Evolutionary conservation across 2,113 vertebrate genomes (phyloP).

Genomic region (Manacus vitellinus): DNA sequence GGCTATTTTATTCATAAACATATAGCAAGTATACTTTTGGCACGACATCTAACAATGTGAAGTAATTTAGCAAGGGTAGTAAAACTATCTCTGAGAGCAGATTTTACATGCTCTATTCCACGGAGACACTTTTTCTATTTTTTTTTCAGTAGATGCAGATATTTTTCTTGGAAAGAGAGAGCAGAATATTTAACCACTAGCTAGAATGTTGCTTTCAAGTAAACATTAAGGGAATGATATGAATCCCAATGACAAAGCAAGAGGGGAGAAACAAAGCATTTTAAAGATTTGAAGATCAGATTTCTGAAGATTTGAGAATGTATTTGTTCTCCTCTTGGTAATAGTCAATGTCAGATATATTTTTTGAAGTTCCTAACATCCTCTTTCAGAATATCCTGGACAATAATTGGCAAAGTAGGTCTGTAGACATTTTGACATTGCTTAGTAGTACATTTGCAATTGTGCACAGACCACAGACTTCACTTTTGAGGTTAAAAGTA

Average conservation of each 20-base stretch:
- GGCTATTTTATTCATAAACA: neutral
- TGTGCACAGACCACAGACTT: neutral
- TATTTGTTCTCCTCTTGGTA: neutral
- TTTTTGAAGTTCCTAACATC: neutral
- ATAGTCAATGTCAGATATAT: neutral
- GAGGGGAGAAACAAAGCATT: neutral
- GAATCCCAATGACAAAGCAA: neutral
- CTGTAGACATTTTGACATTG: neutral
- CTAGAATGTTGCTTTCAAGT: neutral
- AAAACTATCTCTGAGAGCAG: neutral
- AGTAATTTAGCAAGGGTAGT: neutral
- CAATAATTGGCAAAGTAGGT: neutral
- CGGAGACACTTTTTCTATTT: rapidly evolving
- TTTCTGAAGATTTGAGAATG: neutral
- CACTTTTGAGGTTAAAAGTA: neutral
- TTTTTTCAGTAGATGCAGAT: neutral
- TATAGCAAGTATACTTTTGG: neutral
- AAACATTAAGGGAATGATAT: neutral
- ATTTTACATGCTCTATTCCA: neutral
- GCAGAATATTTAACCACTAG: neutral
- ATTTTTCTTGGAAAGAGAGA: neutral
- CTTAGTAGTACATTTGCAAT: neutral
- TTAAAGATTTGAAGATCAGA: neutral
- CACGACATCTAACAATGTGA: neutral
- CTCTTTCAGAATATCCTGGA: neutral